Evolutionary conservation across 2,113 vertebrate genomes (phyloP), one percentile per base, ranked within the genome.

Genomic region (Cottus gobio): DNA sequence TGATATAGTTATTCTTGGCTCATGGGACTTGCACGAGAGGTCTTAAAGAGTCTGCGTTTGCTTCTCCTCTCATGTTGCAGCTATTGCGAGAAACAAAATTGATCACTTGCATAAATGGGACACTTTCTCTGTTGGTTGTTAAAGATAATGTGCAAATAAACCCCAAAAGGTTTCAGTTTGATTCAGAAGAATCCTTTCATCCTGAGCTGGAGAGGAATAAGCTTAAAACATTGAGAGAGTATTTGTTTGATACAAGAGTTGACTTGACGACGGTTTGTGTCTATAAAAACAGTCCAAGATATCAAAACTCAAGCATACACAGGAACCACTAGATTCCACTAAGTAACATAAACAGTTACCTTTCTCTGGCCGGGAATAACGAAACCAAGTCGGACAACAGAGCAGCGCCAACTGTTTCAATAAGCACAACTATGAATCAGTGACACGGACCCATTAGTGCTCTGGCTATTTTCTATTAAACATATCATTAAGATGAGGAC

Each of bases 241-340:
- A 56, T 75, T 84, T 44, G 57, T 83, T 90, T 92, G 85, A 82
- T 70, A 78, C 81, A 80, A 65, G 46, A 79, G 82, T 79, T 89
- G 74, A 88, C 80, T 71, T 92, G 88, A 89, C 89, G 15, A 88
- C 75, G 2, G 91, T 84, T 78, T 87, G 69, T 73, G 77, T 88
- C 82, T 80, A 77, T 77, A 86, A 85, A 91, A 93, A 93, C 87
- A 87, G 83, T 79, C 18, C 1, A 5, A 72, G 77, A 75, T 80
- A 90, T 81, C 76, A 81, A 87, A 87, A 85, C 70, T 82, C 3
- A 24, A 77, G 75, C 87, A 86, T 86, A 91, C 90, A 93, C 82
- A 91, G 74, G 69, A 82, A 85, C 76, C 44, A 79, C 71, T 57
- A 61, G 76, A 92, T 77, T 87, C 85, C 68, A 81, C 68, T 65